A percentile compares a stretch with the other conserved stretches of the same genome.
These are phyloP conservation scores for Lasioglossum morio DNA, from an alignment of 2,888 invertebrate genomes.

Conservation along the genomic window DNA sequence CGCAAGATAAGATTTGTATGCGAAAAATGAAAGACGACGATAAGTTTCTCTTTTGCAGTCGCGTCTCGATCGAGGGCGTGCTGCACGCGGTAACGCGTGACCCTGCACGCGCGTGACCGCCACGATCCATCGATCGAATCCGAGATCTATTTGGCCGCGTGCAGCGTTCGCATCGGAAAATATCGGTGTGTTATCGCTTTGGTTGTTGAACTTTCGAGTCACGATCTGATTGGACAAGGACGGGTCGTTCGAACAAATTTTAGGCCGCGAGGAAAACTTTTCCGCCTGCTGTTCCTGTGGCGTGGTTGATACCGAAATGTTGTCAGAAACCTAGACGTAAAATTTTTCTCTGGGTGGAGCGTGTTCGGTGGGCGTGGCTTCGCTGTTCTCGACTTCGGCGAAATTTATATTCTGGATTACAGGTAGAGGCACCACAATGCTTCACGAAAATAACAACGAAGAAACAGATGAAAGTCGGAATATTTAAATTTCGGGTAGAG, in stretches of 20 bases:
- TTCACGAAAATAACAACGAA: not conserved
- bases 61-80: slow-evolving; percentile 11
- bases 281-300: not conserved
- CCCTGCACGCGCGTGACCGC: slow-evolving; percentile 30
- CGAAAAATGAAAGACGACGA: slow-evolving; percentile 25
- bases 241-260: not conserved
- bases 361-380: not conserved
- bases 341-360: not conserved
- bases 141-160: slow-evolving; percentile 5
- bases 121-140: slow-evolving; percentile 40
- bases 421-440: not conserved
- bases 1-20: not conserved
- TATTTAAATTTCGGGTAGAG: not conserved
- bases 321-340: not conserved
- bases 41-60: slow-evolving; percentile 44
- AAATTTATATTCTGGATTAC: not conserved
- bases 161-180: not conserved
- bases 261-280: not conserved
- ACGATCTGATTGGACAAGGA: not conserved
- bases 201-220: slow-evolving; percentile 4
- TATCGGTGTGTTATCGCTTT: too few species aligned
- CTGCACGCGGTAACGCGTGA: slow-evolving; percentile 48
- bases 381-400: not conserved
- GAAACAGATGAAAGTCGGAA: not conserved
- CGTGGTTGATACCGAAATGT: not conserved